These are phyloP conservation scores for Sinosuthora webbiana DNA, from an alignment of 2,113 vertebrate genomes.

Conservation along the genomic window DNA sequence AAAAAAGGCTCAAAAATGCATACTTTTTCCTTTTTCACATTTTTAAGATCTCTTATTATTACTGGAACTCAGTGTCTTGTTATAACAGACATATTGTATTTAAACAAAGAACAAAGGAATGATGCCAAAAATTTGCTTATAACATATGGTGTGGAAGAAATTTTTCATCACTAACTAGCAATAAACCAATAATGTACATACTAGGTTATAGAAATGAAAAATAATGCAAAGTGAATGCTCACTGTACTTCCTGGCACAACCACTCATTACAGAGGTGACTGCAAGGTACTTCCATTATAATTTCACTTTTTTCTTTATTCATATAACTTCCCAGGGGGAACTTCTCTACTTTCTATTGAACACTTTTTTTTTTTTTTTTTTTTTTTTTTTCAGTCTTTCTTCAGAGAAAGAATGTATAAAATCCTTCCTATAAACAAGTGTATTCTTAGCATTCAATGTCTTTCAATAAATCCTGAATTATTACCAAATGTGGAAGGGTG, in stretches of 20 bases:
- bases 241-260: not conserved
- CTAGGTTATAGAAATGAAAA: not conserved
- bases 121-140: not conserved
- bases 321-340: not conserved
- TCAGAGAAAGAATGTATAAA: not conserved
- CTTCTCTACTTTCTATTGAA: not conserved
- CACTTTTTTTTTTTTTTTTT: not conserved
- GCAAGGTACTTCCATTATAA: not conserved
- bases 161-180: not conserved
- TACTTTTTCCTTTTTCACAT: not conserved
- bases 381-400: not conserved
- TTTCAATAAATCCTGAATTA: not conserved
- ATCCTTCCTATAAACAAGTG: not conserved
- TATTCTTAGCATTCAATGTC: not conserved
- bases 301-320: not conserved
- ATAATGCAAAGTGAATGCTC: not conserved
- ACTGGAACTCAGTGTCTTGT: not conserved
- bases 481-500: fast-evolving
- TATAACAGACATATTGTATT: not conserved
- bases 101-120: not conserved
- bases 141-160: not conserved
- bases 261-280: not conserved
- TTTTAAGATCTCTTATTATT: not conserved
- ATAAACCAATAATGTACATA: not conserved
- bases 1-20: not conserved